Conservation (phyloP, 2,797 vertebrate species). For the Macropus fuliginosus region DNA sequence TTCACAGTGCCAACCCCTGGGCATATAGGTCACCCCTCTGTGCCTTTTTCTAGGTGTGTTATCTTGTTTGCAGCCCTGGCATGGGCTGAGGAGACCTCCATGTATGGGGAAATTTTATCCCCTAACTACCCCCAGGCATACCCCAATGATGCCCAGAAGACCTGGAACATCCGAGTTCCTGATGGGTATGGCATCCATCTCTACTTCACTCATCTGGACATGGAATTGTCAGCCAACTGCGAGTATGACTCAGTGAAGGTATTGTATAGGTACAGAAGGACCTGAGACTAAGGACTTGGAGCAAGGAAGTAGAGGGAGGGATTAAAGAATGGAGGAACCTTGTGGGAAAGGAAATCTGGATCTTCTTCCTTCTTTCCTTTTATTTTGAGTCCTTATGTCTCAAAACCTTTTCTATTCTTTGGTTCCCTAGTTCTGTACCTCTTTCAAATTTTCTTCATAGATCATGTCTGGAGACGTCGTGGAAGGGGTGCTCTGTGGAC, state of each 20-base stretch:
- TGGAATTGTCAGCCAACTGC: conserved; percentile 92
- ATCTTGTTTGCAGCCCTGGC: conserved; percentile 76
- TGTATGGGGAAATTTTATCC: conserved; percentile 90
- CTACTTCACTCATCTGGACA: conserved; percentile 91
- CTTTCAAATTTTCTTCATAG: conserved; percentile 75
- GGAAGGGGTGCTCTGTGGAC: conserved; percentile 89
- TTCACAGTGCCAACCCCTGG: not conserved
- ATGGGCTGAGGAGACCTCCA: conserved; percentile 83
- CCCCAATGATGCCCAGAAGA: conserved; percentile 83
- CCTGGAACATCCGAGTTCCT: conserved; percentile 91
- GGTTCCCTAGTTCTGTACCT: not conserved
- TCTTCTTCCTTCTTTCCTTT: not conserved
- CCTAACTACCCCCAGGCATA: conserved; percentile 93
- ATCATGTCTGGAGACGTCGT: conserved; percentile 79
- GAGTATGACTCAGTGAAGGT: conserved; percentile 93
- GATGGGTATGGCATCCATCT: conserved; percentile 89
- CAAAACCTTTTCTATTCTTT: not conserved
- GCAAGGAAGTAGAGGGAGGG: conserved; percentile 1
- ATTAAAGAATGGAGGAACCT: not conserved
- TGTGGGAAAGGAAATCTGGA: not conserved
- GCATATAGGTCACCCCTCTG: not conserved
- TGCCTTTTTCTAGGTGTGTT: conserved; percentile 75
- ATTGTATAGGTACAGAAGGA: not conserved
- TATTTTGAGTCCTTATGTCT: not conserved
- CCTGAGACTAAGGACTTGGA: not conserved